Base-by-base conservation (phyloP, 1,140 invertebrate species). In the Drosophila sechellia region DNA sequence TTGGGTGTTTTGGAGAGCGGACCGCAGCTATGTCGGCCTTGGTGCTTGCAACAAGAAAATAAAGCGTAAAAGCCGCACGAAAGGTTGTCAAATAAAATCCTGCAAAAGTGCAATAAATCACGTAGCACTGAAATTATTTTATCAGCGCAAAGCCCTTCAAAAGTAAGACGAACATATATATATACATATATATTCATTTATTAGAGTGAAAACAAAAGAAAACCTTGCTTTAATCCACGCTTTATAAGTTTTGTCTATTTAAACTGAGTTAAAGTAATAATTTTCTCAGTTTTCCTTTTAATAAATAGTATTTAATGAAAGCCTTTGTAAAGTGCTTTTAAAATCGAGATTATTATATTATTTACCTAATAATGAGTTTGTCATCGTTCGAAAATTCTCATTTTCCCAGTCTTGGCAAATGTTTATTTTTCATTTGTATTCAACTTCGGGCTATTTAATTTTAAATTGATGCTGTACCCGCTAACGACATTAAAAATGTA, bases 81-180 rank as follows among this genome's bases (percentile, higher is more conserved):
- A 81, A 79, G 78, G 66, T 81, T 86, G 83, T 86, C 83, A 86
- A 86, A 87, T 87, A 87, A 86, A 86, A 87, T 77, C 69, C 59
- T 55, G 54, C 69, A 56, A 87, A 86, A 87, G 34, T 77, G 79
- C 71, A 86, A 81, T 87, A 83, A 87, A 87, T 81, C 79, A 87
- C 79, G 71, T 72, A 72, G 57, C 61, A 71, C 45, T 72, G 77
- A 69, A 80, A 77, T 81, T 54, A 68, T 79, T 76, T 72, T 71
- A 72, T 63, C 63, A 65, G 34, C 57, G 31, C 27, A 63, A 60
- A 83, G 42, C 66, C 54, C 46, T 50, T 50, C n/a, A 57, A 57
- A 63, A 57, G 20, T n/a, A 37, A 35, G 39, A 49, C 17, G 22
- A 50, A 25, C 22, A 43, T 25, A 46, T 13, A 6, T 22, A 37